Percentiles rank a stretch among this genome's conserved stretches.
Evolutionary conservation across 2,113 vertebrate genomes (phyloP).

Genomic region (Redunca redunca): DNA sequence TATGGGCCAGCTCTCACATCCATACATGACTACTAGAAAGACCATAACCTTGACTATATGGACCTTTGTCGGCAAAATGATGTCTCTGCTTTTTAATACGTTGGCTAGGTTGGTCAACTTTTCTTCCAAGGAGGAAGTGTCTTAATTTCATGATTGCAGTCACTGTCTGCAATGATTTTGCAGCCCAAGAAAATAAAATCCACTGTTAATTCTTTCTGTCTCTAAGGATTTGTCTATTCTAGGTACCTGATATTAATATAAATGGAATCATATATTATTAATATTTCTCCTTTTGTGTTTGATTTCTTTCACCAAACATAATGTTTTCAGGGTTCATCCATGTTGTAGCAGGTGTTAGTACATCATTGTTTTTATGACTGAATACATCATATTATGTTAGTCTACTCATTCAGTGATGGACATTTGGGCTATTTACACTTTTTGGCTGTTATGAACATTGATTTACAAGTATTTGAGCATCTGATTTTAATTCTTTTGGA

Average conservation of each 20-base stretch:
- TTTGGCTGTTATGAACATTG: neutral
- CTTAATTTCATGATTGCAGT: neutral
- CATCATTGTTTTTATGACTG: neutral
- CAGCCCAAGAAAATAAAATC: neutral
- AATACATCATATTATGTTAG: neutral
- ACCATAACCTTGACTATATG: neutral
- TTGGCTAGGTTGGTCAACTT: neutral
- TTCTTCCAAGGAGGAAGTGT: neutral
- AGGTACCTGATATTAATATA: neutral
- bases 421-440: neutral
- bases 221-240: neutral
- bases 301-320: neutral
- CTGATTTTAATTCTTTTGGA: neutral
- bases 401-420: neutral
- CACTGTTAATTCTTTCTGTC: neutral
- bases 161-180: neutral
- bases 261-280: neutral
- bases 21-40: neutral
- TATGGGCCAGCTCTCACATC: neutral
- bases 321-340: neutral
- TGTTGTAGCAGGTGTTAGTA: neutral
- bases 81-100: neutral
- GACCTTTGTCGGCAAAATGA: neutral
- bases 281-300: neutral
- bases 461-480: neutral